phyloP scores from a whole-genome alignment of 1,140 invertebrate species.

The Plectrocnemia conspersa region DNA sequence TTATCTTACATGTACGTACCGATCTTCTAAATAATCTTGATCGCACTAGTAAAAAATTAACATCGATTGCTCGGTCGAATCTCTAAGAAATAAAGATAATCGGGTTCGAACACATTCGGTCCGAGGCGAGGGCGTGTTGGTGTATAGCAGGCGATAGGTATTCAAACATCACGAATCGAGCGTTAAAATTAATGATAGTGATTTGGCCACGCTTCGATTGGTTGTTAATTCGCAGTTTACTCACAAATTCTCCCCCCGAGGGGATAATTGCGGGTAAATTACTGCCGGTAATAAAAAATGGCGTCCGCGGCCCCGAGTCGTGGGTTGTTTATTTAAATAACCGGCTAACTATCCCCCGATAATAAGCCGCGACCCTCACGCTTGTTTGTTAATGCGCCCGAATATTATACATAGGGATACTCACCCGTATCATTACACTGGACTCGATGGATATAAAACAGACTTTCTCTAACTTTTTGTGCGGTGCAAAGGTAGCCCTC shows the following conservation, averaged over 20 bases:
- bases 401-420: constrained; percentile 3
- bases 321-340: constrained; percentile 50
- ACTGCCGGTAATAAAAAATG: constrained; percentile 48
- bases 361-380: constrained; percentile 20
- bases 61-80: too few species aligned
- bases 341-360: constrained; percentile 34
- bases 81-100: too few species aligned
- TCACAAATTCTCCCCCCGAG: constrained; percentile 48
- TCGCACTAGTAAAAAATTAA: too few species aligned
- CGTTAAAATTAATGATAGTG: constrained; percentile 46
- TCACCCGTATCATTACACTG: neutral
- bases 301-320: constrained; percentile 36
- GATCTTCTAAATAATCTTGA: too few species aligned
- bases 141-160: constrained; percentile 17
- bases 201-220: constrained; percentile 50
- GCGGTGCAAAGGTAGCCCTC: neutral
- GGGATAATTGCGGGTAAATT: constrained; percentile 49
- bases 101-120: neutral
- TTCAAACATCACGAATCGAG: constrained; percentile 35
- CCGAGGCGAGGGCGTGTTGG: neutral
- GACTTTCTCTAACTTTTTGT: neutral
- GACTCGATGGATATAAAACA: constrained; percentile 1
- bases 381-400: constrained; percentile 12
- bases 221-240: constrained; percentile 52
- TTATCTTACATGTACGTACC: too few species aligned